phyloP scores from a whole-genome alignment of 2,888 invertebrate genomes.

The Epiblema foenella region DNA sequence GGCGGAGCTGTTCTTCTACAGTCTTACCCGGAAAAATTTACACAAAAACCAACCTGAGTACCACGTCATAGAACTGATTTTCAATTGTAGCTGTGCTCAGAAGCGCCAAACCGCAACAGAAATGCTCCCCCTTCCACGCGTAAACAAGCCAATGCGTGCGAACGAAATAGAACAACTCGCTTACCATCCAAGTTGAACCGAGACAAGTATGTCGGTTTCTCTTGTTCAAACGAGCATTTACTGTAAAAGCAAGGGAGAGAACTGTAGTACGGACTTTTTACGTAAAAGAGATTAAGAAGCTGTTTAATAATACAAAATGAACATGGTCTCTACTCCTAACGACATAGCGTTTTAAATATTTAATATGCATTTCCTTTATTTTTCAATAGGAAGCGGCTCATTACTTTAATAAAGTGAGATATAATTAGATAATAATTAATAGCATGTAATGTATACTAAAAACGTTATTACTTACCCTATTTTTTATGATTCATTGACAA shows the following conservation, averaged over 20 bases:
- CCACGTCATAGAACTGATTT: constrained; percentile 35
- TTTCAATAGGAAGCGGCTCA: constrained; percentile 66
- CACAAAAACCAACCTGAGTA: constrained; percentile 49
- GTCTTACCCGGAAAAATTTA: constrained; percentile 55
- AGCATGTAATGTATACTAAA: constrained; percentile 53
- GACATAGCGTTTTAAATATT: constrained; percentile 81
- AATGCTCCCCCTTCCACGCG: constrained; percentile 71
- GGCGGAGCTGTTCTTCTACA: constrained; percentile 82
- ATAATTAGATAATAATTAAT: constrained; percentile 70
- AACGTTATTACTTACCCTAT: constrained; percentile 20
- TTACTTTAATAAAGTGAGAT: constrained; percentile 71
- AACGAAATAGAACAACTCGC: constrained; percentile 66
- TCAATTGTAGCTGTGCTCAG: constrained; percentile 42
- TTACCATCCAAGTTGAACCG: constrained; percentile 51
- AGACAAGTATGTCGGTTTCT: constrained; percentile 56
- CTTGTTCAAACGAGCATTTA: constrained; percentile 56
- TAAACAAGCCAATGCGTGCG: constrained; percentile 58
- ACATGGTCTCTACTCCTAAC: constrained; percentile 78
- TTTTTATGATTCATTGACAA: constrained; percentile 19
- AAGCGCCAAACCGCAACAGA: constrained; percentile 68
- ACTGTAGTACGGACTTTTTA: constrained; percentile 61
- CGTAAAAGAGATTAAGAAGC: constrained; percentile 75
- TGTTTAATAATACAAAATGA: constrained; percentile 80
- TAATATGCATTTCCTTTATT: constrained; percentile 81
- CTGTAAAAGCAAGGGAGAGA: constrained; percentile 61